Percentiles rank a stretch among this genome's conserved stretches.
These are phyloP conservation scores for Pterostichus madidus DNA, from an alignment of 2,888 invertebrate genomes.

Conservation along the genomic window DNA sequence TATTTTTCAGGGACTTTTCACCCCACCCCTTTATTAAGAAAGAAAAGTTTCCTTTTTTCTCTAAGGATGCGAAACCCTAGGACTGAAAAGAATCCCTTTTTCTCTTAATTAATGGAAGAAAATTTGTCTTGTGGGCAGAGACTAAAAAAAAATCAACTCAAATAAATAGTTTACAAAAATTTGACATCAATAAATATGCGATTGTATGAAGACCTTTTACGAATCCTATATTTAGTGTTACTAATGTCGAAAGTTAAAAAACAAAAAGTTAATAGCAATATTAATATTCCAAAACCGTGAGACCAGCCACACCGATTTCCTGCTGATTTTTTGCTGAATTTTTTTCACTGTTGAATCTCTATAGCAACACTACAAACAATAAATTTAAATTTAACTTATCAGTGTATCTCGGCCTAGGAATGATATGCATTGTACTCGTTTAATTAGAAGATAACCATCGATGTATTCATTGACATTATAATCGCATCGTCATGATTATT, in stretches of 20 bases:
- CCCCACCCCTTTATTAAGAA: too few relatives aligned
- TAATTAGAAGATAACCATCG: conserved; percentile 35
- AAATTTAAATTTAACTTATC: background rate
- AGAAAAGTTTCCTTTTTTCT: too few relatives aligned
- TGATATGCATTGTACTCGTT: conserved; percentile 10
- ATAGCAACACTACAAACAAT: background rate
- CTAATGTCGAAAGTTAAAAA: background rate
- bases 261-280: background rate
- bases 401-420: background rate
- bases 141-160: too few relatives aligned
- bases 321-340: background rate
- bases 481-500: conserved; percentile 35
- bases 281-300: conserved; percentile 2
- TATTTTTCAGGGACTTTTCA: too few relatives aligned
- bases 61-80: too few relatives aligned
- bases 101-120: too few relatives aligned
- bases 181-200: too few relatives aligned
- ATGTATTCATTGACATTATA: conserved; percentile 13
- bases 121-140: too few relatives aligned
- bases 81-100: too few relatives aligned
- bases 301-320: background rate
- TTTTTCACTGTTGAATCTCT: background rate
- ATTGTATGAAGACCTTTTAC: too few relatives aligned
- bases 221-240: too few relatives aligned
- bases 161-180: too few relatives aligned